Evolutionary conservation across 2,888 invertebrate genomes (phyloP), one percentile per base, ranked within the genome.

Genomic region (Ochropacha duplaris): DNA sequence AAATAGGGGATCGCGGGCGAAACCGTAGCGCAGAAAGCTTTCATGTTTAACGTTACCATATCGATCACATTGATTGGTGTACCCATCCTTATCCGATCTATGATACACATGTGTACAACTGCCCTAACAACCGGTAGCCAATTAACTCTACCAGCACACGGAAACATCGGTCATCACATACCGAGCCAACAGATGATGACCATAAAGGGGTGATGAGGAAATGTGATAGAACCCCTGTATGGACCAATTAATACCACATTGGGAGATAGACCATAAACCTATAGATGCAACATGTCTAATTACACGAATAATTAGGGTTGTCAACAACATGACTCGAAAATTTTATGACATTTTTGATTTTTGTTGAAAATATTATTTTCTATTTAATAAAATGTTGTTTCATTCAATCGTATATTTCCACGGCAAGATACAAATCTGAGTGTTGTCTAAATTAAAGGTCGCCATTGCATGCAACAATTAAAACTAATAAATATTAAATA

Each of bases 121-220:
- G 50, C 52, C 52, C 54, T 57, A 50, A 49, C 50, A 26, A 63
- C 66, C 60, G 61, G 63, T 61, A 59, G 36, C 19, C 59, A 60
- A 61, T 58, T 60, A 62, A 39, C 22, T 34, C 3, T 22, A 51
- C 59, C 24, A 58, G 49, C 60, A 58, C 52, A 49, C 62, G 65
- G 68, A 65, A 65, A 64, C 64, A 57, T 36, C 58, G 67, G 62
- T 64, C 65, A 62, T 60, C 55, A 60, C 60, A 71, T 68, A 63
- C 68, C 64, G 54, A 28, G 28, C 55, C 36, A 28, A 36, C 12
- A 39, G 54, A 50, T 57, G 63, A 55, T 57, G 57, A 39, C 70
- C 70, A 64, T 67, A 67, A 59, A 59, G 56, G 68, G 68, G 54
- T 22, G 64, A 63, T 50, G 61, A 72, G 74, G 73, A 73, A 71